Percentiles rank a stretch among this genome's conserved stretches.
phyloP scores from a whole-genome alignment of 1,140 invertebrate genomes.

The Triops cancriformis region DNA sequence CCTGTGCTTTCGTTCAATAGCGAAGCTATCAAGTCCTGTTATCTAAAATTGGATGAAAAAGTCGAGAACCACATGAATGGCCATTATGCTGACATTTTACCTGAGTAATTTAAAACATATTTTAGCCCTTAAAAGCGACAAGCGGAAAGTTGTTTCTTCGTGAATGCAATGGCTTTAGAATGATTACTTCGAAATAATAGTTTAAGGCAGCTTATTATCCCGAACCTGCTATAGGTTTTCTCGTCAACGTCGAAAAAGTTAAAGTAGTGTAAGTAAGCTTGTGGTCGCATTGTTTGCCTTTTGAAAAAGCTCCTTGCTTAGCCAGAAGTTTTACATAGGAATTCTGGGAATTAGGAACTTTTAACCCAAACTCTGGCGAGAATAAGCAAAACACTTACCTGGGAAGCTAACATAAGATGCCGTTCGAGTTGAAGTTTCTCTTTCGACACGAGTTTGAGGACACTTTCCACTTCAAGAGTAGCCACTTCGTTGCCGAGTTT shows the following conservation, averaged over 20 bases:
- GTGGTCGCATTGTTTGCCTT: no score
- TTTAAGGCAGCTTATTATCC: no score
- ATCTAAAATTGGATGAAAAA: neutral
- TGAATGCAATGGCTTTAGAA: no score
- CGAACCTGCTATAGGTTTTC: no score
- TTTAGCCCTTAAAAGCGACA: neutral
- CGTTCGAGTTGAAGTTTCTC: constrained; percentile 44
- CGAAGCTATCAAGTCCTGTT: constrained; percentile 3
- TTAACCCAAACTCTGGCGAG: neutral
- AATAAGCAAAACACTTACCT: constrained; percentile 29
- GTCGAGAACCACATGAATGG: neutral
- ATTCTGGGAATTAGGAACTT: neutral
- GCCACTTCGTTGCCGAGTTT: constrained; percentile 14
- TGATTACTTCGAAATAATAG: no score
- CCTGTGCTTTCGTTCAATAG: neutral
- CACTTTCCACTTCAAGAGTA: constrained; percentile 32
- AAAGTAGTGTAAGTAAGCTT: no score
- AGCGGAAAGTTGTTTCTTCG: no score
- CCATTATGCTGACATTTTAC: neutral
- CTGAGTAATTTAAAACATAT: neutral
- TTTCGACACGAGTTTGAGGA: constrained; percentile 41
- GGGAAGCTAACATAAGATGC: constrained; percentile 36
- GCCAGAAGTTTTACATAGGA: neutral
- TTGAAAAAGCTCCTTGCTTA: no score
- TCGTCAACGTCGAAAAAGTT: no score